Conservation (phyloP, 1,140 invertebrate genomes). For the Drosophila fuyamai region DNA sequence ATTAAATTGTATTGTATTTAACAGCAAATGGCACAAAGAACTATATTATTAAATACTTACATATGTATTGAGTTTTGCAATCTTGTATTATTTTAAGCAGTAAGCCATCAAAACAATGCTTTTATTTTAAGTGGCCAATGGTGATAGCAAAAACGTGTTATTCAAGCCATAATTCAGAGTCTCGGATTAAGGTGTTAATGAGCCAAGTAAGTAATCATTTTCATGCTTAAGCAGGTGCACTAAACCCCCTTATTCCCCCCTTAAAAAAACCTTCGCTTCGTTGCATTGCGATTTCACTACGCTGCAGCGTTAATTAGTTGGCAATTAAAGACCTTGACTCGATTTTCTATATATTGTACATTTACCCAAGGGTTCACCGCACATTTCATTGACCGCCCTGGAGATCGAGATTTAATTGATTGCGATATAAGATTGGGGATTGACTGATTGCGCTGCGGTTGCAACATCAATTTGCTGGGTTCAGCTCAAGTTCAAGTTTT, state of each 20-base stretch:
- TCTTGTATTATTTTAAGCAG: background rate
- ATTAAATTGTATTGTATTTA: too few species aligned
- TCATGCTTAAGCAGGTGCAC: background rate
- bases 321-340: constrained; percentile 70
- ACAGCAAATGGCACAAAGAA: too few species aligned
- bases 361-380: constrained; percentile 15
- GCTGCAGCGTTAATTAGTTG: constrained; percentile 56
- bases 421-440: constrained; percentile 34
- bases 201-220: constrained; percentile 11
- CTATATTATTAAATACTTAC: too few species aligned
- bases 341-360: constrained; percentile 24
- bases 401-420: constrained; percentile 37
- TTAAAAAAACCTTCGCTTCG: constrained; percentile 17
- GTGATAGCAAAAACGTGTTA: background rate
- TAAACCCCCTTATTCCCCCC: background rate
- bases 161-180: background rate
- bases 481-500: constrained; percentile 62
- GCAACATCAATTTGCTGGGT: constrained; percentile 56
- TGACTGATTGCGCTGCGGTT: constrained; percentile 31
- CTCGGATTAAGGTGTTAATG: constrained; percentile 4
- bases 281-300: constrained; percentile 39
- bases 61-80: too few species aligned
- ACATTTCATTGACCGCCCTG: constrained; percentile 19
- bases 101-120: too few species aligned
- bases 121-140: background rate